Percentiles rank a stretch among this genome's conserved stretches.
Evolutionary conservation across 2,888 invertebrate genomes (phyloP).

Genomic region (Leptogaster cylindrica): DNA sequence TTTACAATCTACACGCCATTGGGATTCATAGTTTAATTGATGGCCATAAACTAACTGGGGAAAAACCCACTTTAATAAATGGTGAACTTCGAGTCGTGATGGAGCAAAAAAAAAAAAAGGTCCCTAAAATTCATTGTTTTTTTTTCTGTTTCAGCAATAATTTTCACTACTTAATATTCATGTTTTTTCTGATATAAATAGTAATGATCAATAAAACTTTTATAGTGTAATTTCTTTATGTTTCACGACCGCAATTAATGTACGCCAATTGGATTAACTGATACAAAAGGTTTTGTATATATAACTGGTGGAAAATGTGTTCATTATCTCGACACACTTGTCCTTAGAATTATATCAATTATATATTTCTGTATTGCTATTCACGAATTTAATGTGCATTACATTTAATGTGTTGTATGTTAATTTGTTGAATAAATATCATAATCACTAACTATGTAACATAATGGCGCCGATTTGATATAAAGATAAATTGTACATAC

Average conservation of each 20-base stretch:
- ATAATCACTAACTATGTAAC: background rate
- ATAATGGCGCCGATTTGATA: background rate
- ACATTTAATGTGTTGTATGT: background rate
- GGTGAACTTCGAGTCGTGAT: too few relatives aligned
- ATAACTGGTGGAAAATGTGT: background rate
- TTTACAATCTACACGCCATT: constrained; percentile 17
- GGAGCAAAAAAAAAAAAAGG: background rate
- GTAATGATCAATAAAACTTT: background rate
- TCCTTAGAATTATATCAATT: background rate
- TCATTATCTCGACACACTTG: background rate
- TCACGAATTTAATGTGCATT: background rate
- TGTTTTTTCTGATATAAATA: background rate
- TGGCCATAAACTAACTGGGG: constrained; percentile 2
- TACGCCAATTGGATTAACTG: constrained; percentile 13
- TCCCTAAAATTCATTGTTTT: background rate
- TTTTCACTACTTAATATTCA: background rate
- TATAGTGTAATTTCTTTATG: background rate
- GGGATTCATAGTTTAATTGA: constrained; percentile 30
- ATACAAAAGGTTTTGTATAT: background rate
- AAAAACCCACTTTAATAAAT: background rate
- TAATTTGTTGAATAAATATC: background rate
- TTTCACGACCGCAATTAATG: constrained; percentile 4
- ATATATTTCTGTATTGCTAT: background rate
- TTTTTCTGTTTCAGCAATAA: background rate
- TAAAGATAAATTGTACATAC: background rate